phyloP scores from a whole-genome alignment of 2,113 vertebrate species.

The Ophiodon elongatus region DNA sequence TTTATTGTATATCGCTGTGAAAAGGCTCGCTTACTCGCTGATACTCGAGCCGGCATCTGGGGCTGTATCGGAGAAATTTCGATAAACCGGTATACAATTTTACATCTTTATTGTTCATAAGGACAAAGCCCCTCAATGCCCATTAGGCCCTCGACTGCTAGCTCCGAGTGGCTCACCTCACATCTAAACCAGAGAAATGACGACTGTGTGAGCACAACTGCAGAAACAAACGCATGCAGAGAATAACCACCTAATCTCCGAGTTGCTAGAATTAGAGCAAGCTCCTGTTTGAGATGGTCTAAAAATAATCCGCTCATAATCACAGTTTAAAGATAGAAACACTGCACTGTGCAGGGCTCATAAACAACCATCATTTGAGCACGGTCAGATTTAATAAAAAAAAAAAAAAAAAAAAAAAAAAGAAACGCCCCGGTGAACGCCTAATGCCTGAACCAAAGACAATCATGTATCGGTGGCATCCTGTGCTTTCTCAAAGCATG shows the following conservation, averaged over 20 bases:
- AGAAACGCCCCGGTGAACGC: background rate
- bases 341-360: conserved; percentile 26
- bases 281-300: conserved; percentile 55
- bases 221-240: conserved; percentile 1
- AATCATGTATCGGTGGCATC: background rate
- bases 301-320: conserved; percentile 66
- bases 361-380: conserved; percentile 25
- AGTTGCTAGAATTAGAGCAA: conserved; percentile 57
- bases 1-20: background rate
- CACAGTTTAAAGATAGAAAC: conserved; percentile 53
- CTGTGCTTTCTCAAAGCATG: background rate
- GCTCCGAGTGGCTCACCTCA: background rate
- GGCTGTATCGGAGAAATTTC: no score
- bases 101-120: background rate
- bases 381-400: background rate
- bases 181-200: conserved; percentile 2
- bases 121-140: background rate
- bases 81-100: background rate
- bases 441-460: background rate
- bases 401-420: no score
- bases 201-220: conserved; percentile 23
- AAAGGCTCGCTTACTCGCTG: no score
- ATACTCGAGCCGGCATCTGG: background rate
- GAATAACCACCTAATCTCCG: conserved; percentile 57
- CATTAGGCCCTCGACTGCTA: background rate